Evolutionary conservation across 2,888 invertebrate genomes (phyloP), one percentile per base, ranked within the genome.

Genomic region (Pachymerium ferrugineum): DNA sequence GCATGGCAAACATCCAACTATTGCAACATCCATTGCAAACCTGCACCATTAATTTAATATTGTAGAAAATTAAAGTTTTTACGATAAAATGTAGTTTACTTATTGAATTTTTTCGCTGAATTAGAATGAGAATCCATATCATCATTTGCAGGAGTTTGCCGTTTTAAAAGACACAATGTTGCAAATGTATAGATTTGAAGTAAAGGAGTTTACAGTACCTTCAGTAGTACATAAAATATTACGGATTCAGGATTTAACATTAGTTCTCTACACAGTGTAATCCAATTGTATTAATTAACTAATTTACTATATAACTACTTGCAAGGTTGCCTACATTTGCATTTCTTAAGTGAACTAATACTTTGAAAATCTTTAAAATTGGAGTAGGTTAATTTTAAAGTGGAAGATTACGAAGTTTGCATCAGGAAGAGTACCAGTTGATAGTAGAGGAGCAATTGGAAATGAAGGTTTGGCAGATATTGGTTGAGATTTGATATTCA

Each of bases 391-490:
- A n/a, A n/a, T n/a, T n/a, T n/a, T n/a, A n/a, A n/a, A n/a, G n/a
- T n/a, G n/a, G n/a, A n/a, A n/a, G n/a, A n/a, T n/a, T n/a, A n/a
- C n/a, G n/a, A n/a, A n/a, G n/a, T 33, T 12, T 33, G 33, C 12
- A 54, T 67, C 67, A 6, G 70, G 70, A n/a, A 70, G 29, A 14
- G 30, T 33, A 10, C 71, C 71, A 4, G 71, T 38, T 14, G 71
- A 71, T 16, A 71, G 71, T 14, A 71, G 38, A 12, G 71, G 35
- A 5, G 71, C 71, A 19, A 71, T 38, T 6, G 71, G 71, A 22
- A 67, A 67, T 5, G 67, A 28, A 3, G 28, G 67, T 16, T 67
- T 67, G 14, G 19, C 22, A 67, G 22, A 14, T 22, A 67, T 25
- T 28, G 67, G 67, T 14, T 14, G 67, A 14, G 67, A 67, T 28